Conservation (phyloP, 2,888 invertebrate species). For the Keiferia lycopersicella region DNA sequence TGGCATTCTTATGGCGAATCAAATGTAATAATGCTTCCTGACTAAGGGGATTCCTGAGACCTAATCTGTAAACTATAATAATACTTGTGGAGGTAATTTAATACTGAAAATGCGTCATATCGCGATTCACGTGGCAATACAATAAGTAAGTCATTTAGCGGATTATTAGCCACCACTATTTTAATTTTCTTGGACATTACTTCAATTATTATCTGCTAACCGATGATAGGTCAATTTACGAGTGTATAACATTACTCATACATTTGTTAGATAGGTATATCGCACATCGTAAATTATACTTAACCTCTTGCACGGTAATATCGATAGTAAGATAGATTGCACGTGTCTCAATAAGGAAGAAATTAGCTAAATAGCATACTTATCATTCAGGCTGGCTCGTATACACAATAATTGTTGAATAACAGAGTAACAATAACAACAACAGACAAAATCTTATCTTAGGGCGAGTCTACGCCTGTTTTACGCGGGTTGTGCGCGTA, state of each 20-base stretch:
- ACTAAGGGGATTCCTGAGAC: too few species aligned
- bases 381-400: too few species aligned
- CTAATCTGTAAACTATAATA: too few species aligned
- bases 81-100: too few species aligned
- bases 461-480: too few species aligned
- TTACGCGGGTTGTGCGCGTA: too few species aligned
- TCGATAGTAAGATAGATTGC: neutral
- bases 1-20: too few species aligned
- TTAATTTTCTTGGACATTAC: neutral
- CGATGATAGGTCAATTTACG: neutral
- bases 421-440: too few species aligned
- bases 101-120: too few species aligned
- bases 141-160: neutral
- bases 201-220: neutral
- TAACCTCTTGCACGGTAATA: neutral
- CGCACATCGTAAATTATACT: neutral
- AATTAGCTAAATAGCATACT: neutral
- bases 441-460: neutral
- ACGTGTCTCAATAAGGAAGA: neutral
- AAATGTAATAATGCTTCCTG: too few species aligned
- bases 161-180: neutral
- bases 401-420: too few species aligned
- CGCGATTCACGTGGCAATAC: too few species aligned
- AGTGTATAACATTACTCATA: neutral
- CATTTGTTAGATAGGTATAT: neutral